These are phyloP conservation scores for Myzus persicae DNA, from an alignment of 1,140 invertebrate species.

Conservation along the genomic window DNA sequence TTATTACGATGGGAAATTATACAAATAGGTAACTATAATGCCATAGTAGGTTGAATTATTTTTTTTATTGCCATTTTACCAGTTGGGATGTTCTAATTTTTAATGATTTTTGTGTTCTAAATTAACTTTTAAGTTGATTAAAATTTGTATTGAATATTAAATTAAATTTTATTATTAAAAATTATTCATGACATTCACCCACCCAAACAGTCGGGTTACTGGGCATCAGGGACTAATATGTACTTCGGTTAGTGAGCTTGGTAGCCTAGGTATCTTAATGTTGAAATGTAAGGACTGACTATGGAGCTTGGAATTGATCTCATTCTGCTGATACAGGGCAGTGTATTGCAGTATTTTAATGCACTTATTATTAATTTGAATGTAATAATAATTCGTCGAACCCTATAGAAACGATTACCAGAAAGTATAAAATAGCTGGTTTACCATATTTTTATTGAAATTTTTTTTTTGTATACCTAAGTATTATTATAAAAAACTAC, in stretches of 20 bases:
- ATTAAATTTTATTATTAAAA: not conserved
- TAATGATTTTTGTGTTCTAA: not conserved
- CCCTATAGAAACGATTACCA: not conserved
- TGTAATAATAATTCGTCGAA: not conserved
- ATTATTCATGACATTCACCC: not conserved
- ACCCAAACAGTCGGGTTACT: no score
- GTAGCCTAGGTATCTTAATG: not conserved
- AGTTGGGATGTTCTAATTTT: not conserved
- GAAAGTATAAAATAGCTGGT: not conserved
- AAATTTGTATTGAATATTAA: not conserved
- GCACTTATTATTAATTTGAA: no score
- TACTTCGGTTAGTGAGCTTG: not conserved
- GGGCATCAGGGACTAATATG: no score
- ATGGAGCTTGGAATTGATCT: not conserved
- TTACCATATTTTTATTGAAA: no score
- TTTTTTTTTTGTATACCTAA: no score
- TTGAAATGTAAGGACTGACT: not conserved
- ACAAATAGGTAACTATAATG: not conserved
- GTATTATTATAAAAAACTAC: no score
- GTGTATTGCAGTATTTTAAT: not conserved
- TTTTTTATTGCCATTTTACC: not conserved
- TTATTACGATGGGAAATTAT: not conserved
- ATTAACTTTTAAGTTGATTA: not conserved
- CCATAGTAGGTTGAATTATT: not conserved
- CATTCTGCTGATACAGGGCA: not conserved